These are phyloP conservation scores for Phalloptychus januarius DNA, from an alignment of 2,797 vertebrate species.

Conservation along the genomic window DNA sequence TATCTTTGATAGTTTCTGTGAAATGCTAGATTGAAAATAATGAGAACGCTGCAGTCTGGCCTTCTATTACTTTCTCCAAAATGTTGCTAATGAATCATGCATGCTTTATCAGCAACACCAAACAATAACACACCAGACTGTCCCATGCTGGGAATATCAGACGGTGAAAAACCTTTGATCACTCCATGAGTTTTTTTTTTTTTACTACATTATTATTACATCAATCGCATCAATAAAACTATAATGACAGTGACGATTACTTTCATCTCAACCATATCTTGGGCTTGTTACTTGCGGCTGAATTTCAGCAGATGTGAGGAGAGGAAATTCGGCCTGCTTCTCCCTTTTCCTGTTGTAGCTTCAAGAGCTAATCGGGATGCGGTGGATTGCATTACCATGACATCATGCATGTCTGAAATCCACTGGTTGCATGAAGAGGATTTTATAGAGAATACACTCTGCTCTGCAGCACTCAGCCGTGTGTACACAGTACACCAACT, in stretches of 20 bases:
- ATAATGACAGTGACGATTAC: not conserved
- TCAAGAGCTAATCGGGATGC: slow-evolving; percentile 48
- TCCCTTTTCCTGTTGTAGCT: slow-evolving; percentile 44
- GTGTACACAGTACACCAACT: slow-evolving; percentile 29
- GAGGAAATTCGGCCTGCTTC: slow-evolving; percentile 39
- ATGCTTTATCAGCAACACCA: slow-evolving; percentile 20
- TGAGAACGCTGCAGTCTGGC: not conserved
- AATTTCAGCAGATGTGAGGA: slow-evolving; percentile 18
- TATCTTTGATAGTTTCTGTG: not conserved
- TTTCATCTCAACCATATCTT: slow-evolving; percentile 17
- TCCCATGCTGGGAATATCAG: slow-evolving; percentile 44
- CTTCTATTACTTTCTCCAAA: not conserved
- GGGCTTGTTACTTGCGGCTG: slow-evolving; percentile 27
- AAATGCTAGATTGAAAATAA: not conserved
- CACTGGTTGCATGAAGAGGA: slow-evolving; percentile 36
- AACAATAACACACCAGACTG: slow-evolving; percentile 57
- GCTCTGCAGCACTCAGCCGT: slow-evolving; percentile 37
- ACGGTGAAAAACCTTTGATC: slow-evolving; percentile 36
- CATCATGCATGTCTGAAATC: slow-evolving; percentile 48
- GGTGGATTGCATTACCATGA: slow-evolving; percentile 53
- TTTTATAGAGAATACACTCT: slow-evolving; percentile 43
- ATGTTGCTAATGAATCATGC: not conserved
- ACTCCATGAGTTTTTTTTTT: slow-evolving; percentile 15
- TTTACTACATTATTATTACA: slow-evolving; percentile 7
- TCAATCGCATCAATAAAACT: slow-evolving; percentile 16